Base-by-base conservation (phyloP, 2,888 invertebrate genomes). In the Hyalella azteca region DNA sequence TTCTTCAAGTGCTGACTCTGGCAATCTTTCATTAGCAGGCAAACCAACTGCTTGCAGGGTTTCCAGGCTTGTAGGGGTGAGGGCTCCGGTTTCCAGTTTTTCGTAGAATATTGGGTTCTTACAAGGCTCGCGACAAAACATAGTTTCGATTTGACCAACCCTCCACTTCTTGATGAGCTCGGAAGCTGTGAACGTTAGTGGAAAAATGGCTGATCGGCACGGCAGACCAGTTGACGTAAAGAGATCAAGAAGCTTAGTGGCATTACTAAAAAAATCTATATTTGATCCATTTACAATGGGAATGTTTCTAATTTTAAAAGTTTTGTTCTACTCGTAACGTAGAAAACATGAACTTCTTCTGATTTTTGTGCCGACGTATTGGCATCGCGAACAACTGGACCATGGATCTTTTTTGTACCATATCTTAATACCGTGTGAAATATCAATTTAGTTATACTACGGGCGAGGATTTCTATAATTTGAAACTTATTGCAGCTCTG, bases 71-170 rank as follows among this genome's bases (percentile, higher is more conserved):
- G 39, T 39, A 15, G 66, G 66, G 19, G 36, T 5, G 36, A 66
- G 32, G 66, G 66, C 66, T 15, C 66, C 66, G 7, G 26, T 19
- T 29, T 32, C 66, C 7, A 66, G 66, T 36, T 66, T 66, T 19
- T 66, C 66, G 19, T 66, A 66, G 36, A 66, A 66, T 66, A 66
- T 66, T 66, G 66, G 66, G 36, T 66, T 15, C 2, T 19, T 29
- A 19, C 66, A 66, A 4, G 13, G 66, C 22, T 36, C 66, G 15
- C 66, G 32, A 36, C 66, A 66, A n/a, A 66, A 66, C 66, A 36
- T 66, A 2, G 32, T 36, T 36, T 66, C 66, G 7, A 36, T 39
- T 66, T 66, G 26, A 4, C 66, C 66, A 66, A 36, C 3, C 36
- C 36, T 19, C 15, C n/a, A 66, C 3, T 36, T 66, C 29, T 39